Evolutionary conservation across 2,797 vertebrate genomes (phyloP).

Genomic region (Threskiornis aethiopicus): DNA sequence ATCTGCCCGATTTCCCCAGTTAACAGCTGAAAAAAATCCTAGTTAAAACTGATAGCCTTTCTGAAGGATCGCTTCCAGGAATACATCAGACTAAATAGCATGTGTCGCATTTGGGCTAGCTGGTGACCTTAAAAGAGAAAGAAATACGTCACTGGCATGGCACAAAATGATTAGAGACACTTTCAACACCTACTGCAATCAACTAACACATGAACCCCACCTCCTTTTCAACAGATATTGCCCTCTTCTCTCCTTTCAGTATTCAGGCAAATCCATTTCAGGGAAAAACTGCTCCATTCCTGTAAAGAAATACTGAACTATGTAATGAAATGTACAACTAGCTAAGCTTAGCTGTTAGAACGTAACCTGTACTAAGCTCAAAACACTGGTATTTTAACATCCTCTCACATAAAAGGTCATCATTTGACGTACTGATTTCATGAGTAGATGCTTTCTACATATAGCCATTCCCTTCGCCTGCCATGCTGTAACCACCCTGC

Average conservation of each 20-base stretch:
- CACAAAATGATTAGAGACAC: background rate
- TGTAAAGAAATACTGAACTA: background rate
- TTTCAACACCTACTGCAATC: background rate
- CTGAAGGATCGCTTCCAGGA: background rate
- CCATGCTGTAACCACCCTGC: background rate
- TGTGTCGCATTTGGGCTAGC: background rate
- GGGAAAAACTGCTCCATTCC: background rate
- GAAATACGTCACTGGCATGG: background rate
- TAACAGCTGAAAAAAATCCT: background rate
- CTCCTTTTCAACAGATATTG: background rate
- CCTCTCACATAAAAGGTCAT: background rate
- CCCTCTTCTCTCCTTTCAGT: background rate
- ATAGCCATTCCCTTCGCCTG: background rate
- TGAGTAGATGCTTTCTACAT: background rate
- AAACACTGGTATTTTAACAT: background rate
- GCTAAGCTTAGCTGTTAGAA: background rate
- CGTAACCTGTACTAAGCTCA: background rate
- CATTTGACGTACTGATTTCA: background rate
- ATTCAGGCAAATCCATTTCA: background rate
- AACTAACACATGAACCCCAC: background rate
- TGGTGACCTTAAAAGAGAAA: background rate
- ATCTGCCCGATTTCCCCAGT: background rate
- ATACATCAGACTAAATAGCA: rapidly evolving
- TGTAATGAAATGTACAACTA: rapidly evolving
- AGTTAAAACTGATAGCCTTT: background rate